Evolutionary conservation across 2,797 vertebrate genomes (phyloP), one percentile per base, ranked within the genome.

Genomic region (Apogon talboti): DNA sequence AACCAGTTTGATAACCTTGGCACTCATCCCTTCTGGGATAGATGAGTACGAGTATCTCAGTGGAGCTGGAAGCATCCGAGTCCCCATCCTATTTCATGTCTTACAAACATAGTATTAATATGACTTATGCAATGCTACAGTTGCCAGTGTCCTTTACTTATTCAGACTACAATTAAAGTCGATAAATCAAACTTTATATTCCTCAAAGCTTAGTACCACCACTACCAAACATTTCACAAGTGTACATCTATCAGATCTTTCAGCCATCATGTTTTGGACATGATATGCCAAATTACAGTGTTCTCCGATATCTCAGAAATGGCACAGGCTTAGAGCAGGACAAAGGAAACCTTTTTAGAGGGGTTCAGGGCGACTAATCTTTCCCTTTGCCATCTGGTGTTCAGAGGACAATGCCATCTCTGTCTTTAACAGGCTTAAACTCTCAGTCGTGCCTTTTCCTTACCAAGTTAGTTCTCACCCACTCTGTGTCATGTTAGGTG

Each of bases 381-480:
- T 79, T 70, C 59, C 52, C 76, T 70, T 82, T 83, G 71, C 89
- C 86, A 90, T 90, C 88, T 90, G 88, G 47, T 85, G 72, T 87
- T 60, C 66, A 68, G 73, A 71, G 75, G 51, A 88, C 90, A 87
- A 88, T 85, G 70, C 66, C 81, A 71, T 72, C 78, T 76, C 72
- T 92, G 80, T 89, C 57, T 79, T 64, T 72, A 76, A 74, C 69
- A 19, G 61, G 19, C 53, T 78, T 77, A 71, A 76, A 76, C 55
- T 82, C 28, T 74, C 65, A 54, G 59, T 52, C 42, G 12, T 53
- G 48, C 70, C 81, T 78, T 71, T 78, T 52, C 68, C 45, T 47
- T 53, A 53, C 54, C 21, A 21, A 75, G 63, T 79, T 58, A 55
- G 50, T 82, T 77, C 55, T 84, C 72, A 70, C 66, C 45, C 54